Conservation (phyloP, 2,797 vertebrate genomes). For the Menidia menidia region DNA sequence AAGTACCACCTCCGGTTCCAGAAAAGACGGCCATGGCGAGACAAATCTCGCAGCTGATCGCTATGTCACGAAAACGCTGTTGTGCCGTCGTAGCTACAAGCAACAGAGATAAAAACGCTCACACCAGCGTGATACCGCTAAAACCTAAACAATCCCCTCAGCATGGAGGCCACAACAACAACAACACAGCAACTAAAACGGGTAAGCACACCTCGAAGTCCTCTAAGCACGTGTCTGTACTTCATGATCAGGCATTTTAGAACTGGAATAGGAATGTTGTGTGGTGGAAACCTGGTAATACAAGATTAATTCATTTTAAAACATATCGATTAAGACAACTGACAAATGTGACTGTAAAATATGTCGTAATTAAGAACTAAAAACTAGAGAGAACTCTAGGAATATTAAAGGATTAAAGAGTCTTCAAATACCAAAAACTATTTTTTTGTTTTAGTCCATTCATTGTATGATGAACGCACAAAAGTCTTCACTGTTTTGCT, state of each 20-base stretch:
- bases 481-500: neutral
- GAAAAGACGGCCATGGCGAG: constrained; percentile 84
- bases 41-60: constrained; percentile 77
- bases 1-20: constrained; percentile 83
- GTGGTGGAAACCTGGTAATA: no score
- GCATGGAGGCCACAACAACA: neutral
- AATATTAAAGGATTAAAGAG: neutral
- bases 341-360: no score
- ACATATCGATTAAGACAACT: no score
- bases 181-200: neutral
- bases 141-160: constrained; percentile 62
- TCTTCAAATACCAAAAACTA: neutral
- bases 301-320: no score
- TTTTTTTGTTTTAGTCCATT: neutral
- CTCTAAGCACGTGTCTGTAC: neutral
- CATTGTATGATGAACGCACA: neutral
- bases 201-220: constrained; percentile 5
- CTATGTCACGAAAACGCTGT: constrained; percentile 56
- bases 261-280: no score
- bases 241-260: no score
- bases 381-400: no score
- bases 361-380: no score
- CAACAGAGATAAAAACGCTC: constrained; percentile 32
- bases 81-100: neutral
- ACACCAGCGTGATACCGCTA: constrained; percentile 73